phyloP scores from a whole-genome alignment of 30 jellyfish, hydroid and myxozoan genomes.

The Cassiopea xamachana region DNA sequence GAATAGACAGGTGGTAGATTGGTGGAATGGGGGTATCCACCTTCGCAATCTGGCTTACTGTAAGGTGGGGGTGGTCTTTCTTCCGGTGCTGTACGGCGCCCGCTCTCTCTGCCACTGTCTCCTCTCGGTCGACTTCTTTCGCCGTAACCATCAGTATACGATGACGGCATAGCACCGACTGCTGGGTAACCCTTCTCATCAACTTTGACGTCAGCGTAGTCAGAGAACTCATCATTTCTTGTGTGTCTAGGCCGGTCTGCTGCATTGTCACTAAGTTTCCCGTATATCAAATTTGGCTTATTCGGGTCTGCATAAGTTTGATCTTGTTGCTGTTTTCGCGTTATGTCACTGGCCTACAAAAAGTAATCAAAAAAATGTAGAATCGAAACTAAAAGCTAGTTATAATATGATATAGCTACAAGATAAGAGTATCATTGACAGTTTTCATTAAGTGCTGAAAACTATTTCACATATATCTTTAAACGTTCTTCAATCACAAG shows the following conservation, averaged over 20 bases:
- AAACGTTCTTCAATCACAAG: no score
- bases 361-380: background rate
- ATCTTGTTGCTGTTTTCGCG: background rate
- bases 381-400: no score
- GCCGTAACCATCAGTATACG: slow-evolving; percentile 67
- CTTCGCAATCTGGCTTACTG: slow-evolving; percentile 22
- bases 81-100: slow-evolving; percentile 46
- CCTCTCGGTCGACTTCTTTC: slow-evolving; percentile 30
- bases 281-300: slow-evolving; percentile 22
- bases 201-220: slow-evolving; percentile 54
- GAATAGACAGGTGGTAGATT: slow-evolving; percentile 53
- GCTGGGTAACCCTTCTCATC: slow-evolving; percentile 56
- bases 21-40: slow-evolving; percentile 13
- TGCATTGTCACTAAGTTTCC: slow-evolving; percentile 47
- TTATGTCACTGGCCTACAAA: slow-evolving; percentile 26
- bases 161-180: slow-evolving; percentile 30
- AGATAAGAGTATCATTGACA: no score
- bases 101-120: slow-evolving; percentile 30
- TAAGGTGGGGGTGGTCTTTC: slow-evolving; percentile 59
- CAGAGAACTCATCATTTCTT: slow-evolving; percentile 5
- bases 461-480: no score
- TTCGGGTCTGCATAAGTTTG: slow-evolving; percentile 56
- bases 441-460: no score
- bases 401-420: no score
- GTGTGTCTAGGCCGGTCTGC: slow-evolving; percentile 31